A percentile compares a stretch with the other conserved stretches of the same genome.
Conservation (phyloP, 2,797 vertebrate species). For the Phylloscopus collybita region DNA sequence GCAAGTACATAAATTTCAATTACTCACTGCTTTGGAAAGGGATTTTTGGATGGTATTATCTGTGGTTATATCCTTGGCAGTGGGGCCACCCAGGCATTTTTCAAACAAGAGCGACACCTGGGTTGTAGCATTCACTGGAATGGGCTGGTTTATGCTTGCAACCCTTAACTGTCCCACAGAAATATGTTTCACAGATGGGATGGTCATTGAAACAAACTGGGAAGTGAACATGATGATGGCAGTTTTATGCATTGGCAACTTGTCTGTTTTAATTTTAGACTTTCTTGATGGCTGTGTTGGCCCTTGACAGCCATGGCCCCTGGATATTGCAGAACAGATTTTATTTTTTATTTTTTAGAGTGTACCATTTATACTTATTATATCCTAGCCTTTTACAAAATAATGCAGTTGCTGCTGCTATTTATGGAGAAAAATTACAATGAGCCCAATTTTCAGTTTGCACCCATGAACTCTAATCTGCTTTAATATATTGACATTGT, state of each 20-base stretch:
- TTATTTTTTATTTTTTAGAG: not conserved
- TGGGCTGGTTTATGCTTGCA: slow-evolving; percentile 14
- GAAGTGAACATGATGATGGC: slow-evolving; percentile 43
- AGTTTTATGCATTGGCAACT: slow-evolving; percentile 64
- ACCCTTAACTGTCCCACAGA: slow-evolving; percentile 49
- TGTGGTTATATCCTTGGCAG: slow-evolving; percentile 38
- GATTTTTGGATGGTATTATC: slow-evolving; percentile 44
- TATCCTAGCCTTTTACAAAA: not conserved
- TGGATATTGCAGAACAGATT: not conserved
- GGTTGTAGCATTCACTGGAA: not conserved
- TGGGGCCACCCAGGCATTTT: slow-evolving; percentile 31
- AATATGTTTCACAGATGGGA: slow-evolving; percentile 67
- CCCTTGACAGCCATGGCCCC: slow-evolving; percentile 49
- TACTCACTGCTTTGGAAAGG: slow-evolving; percentile 31
- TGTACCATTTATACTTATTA: not conserved
- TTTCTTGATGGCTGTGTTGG: slow-evolving; percentile 54
- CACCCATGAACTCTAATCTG: not conserved
- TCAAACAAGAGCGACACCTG: slow-evolving; percentile 57
- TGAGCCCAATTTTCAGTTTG: not conserved
- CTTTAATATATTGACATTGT: not conserved
- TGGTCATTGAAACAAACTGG: slow-evolving; percentile 54
- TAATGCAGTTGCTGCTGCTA: not conserved
- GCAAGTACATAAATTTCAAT: slow-evolving; percentile 21
- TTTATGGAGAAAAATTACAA: not conserved
- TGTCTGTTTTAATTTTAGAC: slow-evolving; percentile 68